Conservation (phyloP, 64 coral and sea anemone species). For the Actinia equina region DNA sequence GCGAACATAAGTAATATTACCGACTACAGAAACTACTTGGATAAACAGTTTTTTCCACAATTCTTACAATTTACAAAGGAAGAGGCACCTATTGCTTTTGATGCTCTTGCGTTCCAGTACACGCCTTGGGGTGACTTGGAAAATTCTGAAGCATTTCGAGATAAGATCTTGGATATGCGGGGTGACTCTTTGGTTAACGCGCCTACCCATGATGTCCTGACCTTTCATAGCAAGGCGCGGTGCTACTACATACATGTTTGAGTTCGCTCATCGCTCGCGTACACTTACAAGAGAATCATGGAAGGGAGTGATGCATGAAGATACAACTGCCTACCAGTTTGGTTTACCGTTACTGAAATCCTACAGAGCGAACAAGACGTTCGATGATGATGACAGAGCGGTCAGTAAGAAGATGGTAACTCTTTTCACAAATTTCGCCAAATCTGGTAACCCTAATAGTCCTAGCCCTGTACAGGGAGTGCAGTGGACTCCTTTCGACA, state of each 20-base stretch:
- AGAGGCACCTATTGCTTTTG: too few species aligned
- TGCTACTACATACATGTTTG: too few species aligned
- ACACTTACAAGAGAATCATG: constrained; percentile 37
- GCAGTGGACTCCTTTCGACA: constrained; percentile 43
- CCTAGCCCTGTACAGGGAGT: constrained; percentile 19
- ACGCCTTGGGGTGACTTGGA: neutral
- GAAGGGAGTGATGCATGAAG: constrained; percentile 58
- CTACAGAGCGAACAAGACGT: neutral
- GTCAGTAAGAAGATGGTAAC: constrained; percentile 65
- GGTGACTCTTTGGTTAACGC: constrained; percentile 58
- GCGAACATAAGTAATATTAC: too few species aligned
- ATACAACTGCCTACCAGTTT: constrained; percentile 76
- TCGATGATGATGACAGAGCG: constrained; percentile 59
- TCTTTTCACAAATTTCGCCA: constrained; percentile 74
- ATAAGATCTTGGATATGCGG: neutral
- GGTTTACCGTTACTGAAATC: constrained; percentile 51
- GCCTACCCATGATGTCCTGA: constrained; percentile 59
- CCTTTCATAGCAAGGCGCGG: constrained; percentile 31
- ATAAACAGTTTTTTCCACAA: too few species aligned
- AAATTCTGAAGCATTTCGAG: too few species aligned
- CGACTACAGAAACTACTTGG: too few species aligned
- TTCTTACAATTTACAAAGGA: too few species aligned
- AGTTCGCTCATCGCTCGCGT: constrained; percentile 30
- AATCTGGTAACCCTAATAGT: constrained; percentile 45
- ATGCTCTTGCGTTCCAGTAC: too few species aligned